These are phyloP conservation scores for Chalcis sispes DNA, from an alignment of 2,888 invertebrate genomes.

Conservation along the genomic window DNA sequence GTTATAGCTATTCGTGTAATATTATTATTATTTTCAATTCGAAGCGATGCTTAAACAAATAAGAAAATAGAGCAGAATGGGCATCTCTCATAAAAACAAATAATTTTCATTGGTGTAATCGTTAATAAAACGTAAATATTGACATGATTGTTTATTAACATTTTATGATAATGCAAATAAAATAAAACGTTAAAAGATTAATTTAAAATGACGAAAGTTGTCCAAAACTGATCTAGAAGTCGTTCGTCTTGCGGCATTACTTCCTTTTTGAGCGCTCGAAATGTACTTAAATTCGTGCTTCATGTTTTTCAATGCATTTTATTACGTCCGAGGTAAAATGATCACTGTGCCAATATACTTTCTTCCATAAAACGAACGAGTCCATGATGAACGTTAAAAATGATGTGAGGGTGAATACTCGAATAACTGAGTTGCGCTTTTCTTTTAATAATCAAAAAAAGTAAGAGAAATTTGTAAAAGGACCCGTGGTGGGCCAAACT, in stretches of 20 bases:
- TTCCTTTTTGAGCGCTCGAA: constrained; percentile 43
- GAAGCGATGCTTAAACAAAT: constrained; percentile 42
- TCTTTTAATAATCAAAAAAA: constrained; percentile 47
- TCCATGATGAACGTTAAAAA: constrained; percentile 50
- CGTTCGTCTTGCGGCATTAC: constrained; percentile 45
- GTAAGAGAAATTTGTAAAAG: constrained; percentile 71
- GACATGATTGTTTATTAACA: neutral
- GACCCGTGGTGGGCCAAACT: constrained; percentile 74
- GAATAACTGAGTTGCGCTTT: constrained; percentile 50
- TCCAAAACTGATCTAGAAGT: constrained; percentile 35
- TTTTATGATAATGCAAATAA: neutral
- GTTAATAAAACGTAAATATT: neutral
- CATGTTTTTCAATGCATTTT: neutral
- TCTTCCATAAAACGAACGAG: constrained; percentile 45
- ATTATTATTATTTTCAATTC: constrained; percentile 27
- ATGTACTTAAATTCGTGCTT: constrained; percentile 15
- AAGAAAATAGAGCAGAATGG: constrained; percentile 29
- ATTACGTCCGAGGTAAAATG: constrained; percentile 42
- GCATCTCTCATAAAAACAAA: constrained; percentile 27
- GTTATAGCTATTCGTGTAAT: no score
- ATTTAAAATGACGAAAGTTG: constrained; percentile 44
- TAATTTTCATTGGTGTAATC: constrained; percentile 8
- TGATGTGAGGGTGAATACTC: constrained; percentile 51
- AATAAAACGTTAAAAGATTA: constrained; percentile 16
- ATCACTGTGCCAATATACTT: constrained; percentile 23